Conservation (phyloP, 2,797 vertebrate species). For the Streptopelia turtur region DNA sequence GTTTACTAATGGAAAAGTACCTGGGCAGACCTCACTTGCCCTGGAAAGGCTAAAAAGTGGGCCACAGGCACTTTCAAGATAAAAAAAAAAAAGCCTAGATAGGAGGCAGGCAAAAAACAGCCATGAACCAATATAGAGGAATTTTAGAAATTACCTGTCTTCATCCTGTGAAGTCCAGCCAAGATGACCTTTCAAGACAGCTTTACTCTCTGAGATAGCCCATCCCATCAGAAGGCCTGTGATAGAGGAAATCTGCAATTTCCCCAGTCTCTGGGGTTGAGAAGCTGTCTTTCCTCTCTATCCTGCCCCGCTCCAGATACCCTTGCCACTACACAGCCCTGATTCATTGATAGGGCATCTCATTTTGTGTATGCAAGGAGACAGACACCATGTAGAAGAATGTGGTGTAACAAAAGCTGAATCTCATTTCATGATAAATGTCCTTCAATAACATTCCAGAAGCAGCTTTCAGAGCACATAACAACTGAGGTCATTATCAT, state of each 20-base stretch:
- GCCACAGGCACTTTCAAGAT: background rate
- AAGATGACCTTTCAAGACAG: background rate
- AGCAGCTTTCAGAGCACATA: background rate
- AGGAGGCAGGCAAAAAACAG: background rate
- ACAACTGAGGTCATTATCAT: background rate
- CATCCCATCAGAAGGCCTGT: background rate
- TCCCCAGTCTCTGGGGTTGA: background rate
- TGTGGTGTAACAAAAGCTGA: background rate
- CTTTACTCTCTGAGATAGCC: background rate
- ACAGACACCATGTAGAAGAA: background rate
- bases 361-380: background rate
- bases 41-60: conserved; percentile 29
- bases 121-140: background rate
- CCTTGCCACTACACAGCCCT: background rate
- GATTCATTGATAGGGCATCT: background rate
- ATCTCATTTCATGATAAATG: background rate
- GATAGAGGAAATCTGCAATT: background rate
- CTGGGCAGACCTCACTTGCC: conserved; percentile 42
- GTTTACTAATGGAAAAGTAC: conserved; percentile 65
- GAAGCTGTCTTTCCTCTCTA: background rate
- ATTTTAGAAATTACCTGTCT: background rate
- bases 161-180: background rate
- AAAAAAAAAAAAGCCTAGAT: background rate
- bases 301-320: background rate
- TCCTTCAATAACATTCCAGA: background rate